A percentile compares a stretch with the other conserved stretches of the same genome.
Conservation (phyloP, 2,888 invertebrate species). For the Ectobius pallidus region DNA sequence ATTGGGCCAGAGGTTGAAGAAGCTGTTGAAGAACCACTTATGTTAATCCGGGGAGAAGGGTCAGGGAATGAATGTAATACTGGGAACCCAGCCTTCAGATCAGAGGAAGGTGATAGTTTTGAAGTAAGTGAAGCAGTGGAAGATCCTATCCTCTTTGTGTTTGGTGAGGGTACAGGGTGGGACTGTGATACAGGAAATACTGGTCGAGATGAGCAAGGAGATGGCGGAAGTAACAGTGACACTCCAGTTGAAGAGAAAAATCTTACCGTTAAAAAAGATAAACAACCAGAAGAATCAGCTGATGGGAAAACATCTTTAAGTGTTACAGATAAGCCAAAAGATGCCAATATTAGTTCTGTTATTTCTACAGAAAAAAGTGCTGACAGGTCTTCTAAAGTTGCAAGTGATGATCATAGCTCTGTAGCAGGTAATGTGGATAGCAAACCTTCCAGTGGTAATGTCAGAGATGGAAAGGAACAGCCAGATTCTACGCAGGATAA, state of each 20-base stretch:
- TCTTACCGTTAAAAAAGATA: neutral
- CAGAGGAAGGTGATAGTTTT: neutral
- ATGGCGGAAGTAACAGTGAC: neutral
- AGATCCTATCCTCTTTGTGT: slow-evolving; percentile 72
- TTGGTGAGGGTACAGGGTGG: slow-evolving; percentile 73
- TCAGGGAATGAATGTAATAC: slow-evolving; percentile 74
- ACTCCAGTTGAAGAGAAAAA: neutral
- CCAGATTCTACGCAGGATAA: slow-evolving; percentile 16
- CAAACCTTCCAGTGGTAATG: no score
- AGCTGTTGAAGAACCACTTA: slow-evolving; percentile 73
- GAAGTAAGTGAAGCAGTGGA: slow-evolving; percentile 71
- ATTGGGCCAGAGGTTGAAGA: slow-evolving; percentile 62
- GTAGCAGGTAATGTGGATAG: no score
- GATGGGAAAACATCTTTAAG: no score
- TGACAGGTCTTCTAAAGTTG: no score
- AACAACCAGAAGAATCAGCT: no score
- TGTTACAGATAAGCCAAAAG: no score
- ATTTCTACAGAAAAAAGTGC: no score
- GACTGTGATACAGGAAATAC: slow-evolving; percentile 79
- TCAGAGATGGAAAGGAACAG: no score
- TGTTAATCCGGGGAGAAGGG: slow-evolving; percentile 75
- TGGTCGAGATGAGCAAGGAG: slow-evolving; percentile 39
- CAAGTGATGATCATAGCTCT: no score
- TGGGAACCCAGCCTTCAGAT: slow-evolving; percentile 64
- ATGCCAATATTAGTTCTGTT: no score